A percentile compares a stretch with the other conserved stretches of the same genome.
phyloP scores from a whole-genome alignment of 2,888 invertebrate genomes.

The Taphrorychus bicolor region DNA sequence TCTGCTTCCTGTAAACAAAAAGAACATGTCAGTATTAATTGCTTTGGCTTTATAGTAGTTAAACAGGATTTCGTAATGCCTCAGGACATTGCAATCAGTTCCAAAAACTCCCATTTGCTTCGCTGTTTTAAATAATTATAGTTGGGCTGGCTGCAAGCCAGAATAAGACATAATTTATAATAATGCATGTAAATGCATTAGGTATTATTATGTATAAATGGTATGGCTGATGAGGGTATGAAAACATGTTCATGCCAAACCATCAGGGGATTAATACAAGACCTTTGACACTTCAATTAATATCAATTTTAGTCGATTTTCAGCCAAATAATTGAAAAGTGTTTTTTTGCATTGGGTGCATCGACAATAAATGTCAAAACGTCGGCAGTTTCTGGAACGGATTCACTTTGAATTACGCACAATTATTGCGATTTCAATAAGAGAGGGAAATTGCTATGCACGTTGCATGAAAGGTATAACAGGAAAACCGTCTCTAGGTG shows the following conservation, averaged over 20 bases:
- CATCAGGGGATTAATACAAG: too few relatives aligned
- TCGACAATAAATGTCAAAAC: too few relatives aligned
- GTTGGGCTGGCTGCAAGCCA: neutral
- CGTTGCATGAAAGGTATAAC: neutral
- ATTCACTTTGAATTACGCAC: neutral
- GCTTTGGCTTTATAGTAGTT: neutral
- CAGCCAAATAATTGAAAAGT: too few relatives aligned
- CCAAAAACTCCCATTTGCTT: neutral
- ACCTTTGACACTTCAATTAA: too few relatives aligned
- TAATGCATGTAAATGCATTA: constrained; percentile 1
- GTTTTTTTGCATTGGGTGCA: too few relatives aligned
- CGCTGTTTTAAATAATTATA: neutral
- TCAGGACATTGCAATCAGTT: neutral
- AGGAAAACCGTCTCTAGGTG: neutral
- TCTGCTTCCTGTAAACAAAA: neutral
- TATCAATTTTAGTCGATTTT: too few relatives aligned
- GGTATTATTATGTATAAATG: neutral
- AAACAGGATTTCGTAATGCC: neutral
- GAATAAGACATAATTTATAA: neutral
- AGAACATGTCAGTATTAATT: neutral
- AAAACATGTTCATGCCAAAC: neutral
- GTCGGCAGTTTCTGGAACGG: too few relatives aligned
- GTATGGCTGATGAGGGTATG: neutral
- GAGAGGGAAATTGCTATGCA: neutral
- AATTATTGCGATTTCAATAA: neutral